phyloP scores from a whole-genome alignment of 2,888 invertebrate genomes.

The Cosmorhoe ocellata region DNA sequence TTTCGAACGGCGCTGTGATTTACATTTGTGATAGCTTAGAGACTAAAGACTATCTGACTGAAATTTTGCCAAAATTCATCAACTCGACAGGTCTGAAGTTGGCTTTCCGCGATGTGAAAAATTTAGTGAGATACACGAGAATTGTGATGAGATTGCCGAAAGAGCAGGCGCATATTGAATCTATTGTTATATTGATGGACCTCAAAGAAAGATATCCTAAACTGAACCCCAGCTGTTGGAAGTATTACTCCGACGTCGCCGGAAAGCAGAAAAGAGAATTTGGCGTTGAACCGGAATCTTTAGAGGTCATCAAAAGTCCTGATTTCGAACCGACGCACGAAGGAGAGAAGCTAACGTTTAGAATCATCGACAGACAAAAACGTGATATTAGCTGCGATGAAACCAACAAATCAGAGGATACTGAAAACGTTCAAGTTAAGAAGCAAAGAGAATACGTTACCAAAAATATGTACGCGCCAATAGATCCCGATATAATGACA shows the following conservation, averaged over 20 bases:
- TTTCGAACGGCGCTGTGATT: constrained; percentile 73
- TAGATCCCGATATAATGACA: constrained; percentile 57
- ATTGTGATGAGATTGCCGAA: constrained; percentile 65
- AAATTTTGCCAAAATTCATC: constrained; percentile 64
- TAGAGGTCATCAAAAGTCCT: constrained; percentile 63
- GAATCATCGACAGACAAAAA: constrained; percentile 70
- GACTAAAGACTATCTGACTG: constrained; percentile 68
- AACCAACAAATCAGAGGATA: constrained; percentile 36
- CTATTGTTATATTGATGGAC: constrained; percentile 56
- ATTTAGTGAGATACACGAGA: constrained; percentile 66
- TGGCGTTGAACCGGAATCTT: constrained; percentile 69
- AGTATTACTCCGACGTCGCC: constrained; percentile 70
- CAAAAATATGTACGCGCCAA: constrained; percentile 57
- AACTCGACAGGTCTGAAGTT: constrained; percentile 67
- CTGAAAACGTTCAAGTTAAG: constrained; percentile 39
- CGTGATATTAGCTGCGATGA: constrained; percentile 60
- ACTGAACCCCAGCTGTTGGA: constrained; percentile 71
- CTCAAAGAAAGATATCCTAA: constrained; percentile 56
- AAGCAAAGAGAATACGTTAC: constrained; percentile 46
- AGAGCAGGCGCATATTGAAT: constrained; percentile 63
- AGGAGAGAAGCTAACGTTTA: constrained; percentile 56
- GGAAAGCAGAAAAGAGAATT: constrained; percentile 75
- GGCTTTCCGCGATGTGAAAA: constrained; percentile 60
- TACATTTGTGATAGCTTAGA: constrained; percentile 75
- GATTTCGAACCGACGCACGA: constrained; percentile 62